Conservation (phyloP, 2,888 invertebrate genomes). For the Dicranocentrus wangi region DNA sequence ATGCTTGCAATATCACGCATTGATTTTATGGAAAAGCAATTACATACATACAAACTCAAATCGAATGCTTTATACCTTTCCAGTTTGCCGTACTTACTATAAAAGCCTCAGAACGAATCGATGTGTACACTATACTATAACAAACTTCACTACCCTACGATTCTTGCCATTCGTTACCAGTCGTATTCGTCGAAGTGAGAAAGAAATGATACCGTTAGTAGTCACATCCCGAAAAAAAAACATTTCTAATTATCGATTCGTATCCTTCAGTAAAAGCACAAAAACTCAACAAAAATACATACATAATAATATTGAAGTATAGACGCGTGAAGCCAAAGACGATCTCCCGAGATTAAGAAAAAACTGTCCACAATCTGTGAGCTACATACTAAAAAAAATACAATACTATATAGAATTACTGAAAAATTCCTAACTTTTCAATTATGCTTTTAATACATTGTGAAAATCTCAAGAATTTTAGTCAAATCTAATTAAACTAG, state of each 20-base stretch:
- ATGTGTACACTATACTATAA: neutral
- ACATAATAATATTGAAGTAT: slow-evolving; percentile 16
- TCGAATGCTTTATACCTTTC: too few species aligned
- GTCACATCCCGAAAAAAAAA: too few species aligned
- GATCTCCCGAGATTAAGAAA: slow-evolving; percentile 63
- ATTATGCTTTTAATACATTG: slow-evolving; percentile 43
- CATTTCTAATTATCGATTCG: too few species aligned
- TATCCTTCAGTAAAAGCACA: neutral
- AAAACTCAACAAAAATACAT: neutral
- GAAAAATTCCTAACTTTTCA: slow-evolving; percentile 25
- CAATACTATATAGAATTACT: neutral
- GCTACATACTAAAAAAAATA: slow-evolving; percentile 29
- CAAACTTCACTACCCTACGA: neutral
- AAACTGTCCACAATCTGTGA: slow-evolving; percentile 64
- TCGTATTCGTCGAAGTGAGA: neutral
- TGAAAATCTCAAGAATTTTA: slow-evolving; percentile 57
- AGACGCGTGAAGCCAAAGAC: slow-evolving; percentile 55
- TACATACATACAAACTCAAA: too few species aligned
- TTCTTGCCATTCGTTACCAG: slow-evolving; percentile 50
- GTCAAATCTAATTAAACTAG: slow-evolving; percentile 30
- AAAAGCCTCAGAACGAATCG: neutral
- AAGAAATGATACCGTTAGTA: too few species aligned
- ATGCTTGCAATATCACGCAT: too few species aligned
- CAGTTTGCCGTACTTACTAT: too few species aligned
- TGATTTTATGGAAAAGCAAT: too few species aligned